Conservation (phyloP, 2,888 invertebrate genomes). For the Sinhomidia bicolor region DNA sequence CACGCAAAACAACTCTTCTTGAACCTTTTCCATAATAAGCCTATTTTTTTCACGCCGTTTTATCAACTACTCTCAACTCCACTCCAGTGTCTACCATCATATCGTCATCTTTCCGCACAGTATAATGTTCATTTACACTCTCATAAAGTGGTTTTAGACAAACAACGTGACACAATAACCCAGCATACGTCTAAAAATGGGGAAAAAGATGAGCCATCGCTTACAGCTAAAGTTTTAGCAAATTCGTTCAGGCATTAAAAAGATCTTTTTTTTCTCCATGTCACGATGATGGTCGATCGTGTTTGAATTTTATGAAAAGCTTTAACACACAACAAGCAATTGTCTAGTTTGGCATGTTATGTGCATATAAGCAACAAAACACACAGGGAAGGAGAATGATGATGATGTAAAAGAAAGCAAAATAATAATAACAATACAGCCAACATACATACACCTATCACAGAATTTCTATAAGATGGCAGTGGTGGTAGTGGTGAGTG, state of each 20-base stretch:
- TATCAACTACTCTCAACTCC: too few relatives aligned
- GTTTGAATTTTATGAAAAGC: too few relatives aligned
- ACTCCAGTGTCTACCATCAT: neutral
- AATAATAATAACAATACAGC: too few relatives aligned
- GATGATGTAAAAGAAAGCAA: too few relatives aligned
- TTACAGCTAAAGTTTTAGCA: neutral
- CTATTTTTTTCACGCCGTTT: neutral
- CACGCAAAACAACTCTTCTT: neutral
- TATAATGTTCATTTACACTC: neutral
- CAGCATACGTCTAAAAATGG: constrained; percentile 6
- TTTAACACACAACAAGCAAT: too few relatives aligned
- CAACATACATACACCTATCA: too few relatives aligned
- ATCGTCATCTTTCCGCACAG: too few relatives aligned
- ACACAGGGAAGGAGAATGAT: neutral
- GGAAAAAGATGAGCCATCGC: neutral
- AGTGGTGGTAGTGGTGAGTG: neutral
- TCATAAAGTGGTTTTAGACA: constrained; percentile 16
- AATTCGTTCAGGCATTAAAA: neutral
- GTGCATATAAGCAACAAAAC: too few relatives aligned
- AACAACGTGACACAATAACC: constrained; percentile 17
- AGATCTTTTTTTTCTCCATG: neutral
- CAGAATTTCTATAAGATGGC: too few relatives aligned
- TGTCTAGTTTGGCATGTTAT: too few relatives aligned
- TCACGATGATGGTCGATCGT: too few relatives aligned
- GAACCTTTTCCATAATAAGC: neutral